Conservation (phyloP, 2,888 invertebrate genomes). For the Drosophila monieri region DNA sequence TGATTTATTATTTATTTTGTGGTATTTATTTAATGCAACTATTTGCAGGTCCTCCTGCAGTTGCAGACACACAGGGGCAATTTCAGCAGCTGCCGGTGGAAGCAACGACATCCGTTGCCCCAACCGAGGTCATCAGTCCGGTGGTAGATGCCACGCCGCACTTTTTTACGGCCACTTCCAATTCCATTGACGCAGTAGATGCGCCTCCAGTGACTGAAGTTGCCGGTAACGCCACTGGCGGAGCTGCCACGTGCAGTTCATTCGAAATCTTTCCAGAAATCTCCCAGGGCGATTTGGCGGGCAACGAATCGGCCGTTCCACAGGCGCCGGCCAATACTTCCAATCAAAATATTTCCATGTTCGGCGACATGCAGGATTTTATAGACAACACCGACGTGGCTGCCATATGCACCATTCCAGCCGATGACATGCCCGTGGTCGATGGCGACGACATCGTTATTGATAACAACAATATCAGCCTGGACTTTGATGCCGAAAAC, state of each 20-base stretch:
- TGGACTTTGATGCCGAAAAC: conserved; percentile 79
- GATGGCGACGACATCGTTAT: conserved; percentile 81
- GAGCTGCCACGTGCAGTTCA: conserved; percentile 8
- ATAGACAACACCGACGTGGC: conserved; percentile 68
- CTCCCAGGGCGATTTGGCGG: conserved; percentile 14
- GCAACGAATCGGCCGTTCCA: neutral
- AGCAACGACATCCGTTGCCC: conserved; percentile 43
- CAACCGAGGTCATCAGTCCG: conserved; percentile 52
- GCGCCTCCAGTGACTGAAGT: neutral
- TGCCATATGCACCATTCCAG: conserved; percentile 74
- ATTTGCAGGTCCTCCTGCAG: conserved; percentile 51
- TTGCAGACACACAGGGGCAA: neutral
- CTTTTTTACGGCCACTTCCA: conserved; percentile 44
- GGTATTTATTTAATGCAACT: conserved; percentile 1
- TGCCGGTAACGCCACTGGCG: conserved; percentile 1
- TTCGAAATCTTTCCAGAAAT: conserved; percentile 51
- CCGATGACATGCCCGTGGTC: conserved; percentile 79
- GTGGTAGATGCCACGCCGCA: conserved; percentile 64
- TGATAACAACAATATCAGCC: conserved; percentile 79
- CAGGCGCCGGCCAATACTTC: conserved; percentile 14
- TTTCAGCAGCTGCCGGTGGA: conserved; percentile 7
- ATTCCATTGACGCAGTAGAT: neutral
- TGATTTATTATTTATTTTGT: neutral
- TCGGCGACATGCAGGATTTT: conserved; percentile 70
- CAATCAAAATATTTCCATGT: conserved; percentile 38